Percentiles rank a stretch among this genome's conserved stretches.
phyloP scores from a whole-genome alignment of 1,140 invertebrate genomes.

The Adoxophyes honmai region DNA sequence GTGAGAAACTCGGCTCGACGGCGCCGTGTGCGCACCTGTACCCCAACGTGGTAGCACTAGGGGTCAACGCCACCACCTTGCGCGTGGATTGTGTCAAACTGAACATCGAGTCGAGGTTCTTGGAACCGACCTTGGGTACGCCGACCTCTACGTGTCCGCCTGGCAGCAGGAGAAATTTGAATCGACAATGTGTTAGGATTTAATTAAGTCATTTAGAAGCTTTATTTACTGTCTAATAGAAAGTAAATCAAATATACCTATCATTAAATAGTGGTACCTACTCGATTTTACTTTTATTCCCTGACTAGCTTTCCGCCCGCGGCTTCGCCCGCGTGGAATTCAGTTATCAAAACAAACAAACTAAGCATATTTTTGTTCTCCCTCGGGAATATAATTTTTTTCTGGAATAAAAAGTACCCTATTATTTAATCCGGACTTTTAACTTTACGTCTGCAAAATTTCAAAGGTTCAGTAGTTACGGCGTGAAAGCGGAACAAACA shows the following conservation, averaged over 20 bases:
- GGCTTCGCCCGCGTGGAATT: too few species aligned
- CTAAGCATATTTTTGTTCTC: too few species aligned
- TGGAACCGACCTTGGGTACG: conserved; percentile 11
- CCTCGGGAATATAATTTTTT: too few species aligned
- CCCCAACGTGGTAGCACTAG: conserved; percentile 46
- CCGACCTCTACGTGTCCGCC: conserved; percentile 29
- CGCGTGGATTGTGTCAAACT: conserved; percentile 64
- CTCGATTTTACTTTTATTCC: too few species aligned
- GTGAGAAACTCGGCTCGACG: conserved; percentile 67
- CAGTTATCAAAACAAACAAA: too few species aligned
- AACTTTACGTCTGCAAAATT: too few species aligned
- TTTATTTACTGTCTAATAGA: not conserved
- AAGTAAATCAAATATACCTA: too few species aligned
- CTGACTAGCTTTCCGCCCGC: too few species aligned
- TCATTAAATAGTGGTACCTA: not conserved
- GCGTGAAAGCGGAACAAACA: too few species aligned
- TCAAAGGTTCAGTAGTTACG: too few species aligned
- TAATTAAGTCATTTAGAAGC: not conserved
- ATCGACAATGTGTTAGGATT: conserved; percentile 34
- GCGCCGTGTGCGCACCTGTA: conserved; percentile 59
- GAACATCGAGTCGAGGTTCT: conserved; percentile 51
- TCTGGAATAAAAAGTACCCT: too few species aligned
- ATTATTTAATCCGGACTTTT: too few species aligned
- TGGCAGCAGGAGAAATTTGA: conserved; percentile 48
- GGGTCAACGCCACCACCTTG: conserved; percentile 73